Evolutionary conservation across 2,113 vertebrate species (phyloP).

Genomic region (Oenanthe melanoleuca): DNA sequence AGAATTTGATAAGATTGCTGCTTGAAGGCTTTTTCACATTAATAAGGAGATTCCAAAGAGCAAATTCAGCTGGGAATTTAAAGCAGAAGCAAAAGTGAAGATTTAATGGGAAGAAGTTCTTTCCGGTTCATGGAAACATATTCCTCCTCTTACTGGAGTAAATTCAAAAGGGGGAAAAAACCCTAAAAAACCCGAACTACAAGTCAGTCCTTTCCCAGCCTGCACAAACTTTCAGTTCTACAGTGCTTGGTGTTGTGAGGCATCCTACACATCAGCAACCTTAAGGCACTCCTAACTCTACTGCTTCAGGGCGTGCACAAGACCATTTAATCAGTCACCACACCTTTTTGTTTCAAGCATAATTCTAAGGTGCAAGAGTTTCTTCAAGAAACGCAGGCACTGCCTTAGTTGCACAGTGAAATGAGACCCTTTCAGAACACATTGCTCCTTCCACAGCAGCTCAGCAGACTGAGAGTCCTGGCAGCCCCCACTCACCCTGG

Average conservation of each 20-base stretch:
- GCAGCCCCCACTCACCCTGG: not conserved
- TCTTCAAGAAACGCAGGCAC: rapidly evolving
- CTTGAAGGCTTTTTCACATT: not conserved
- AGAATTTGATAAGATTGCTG: not conserved
- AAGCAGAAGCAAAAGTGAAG: not conserved
- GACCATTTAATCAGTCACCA: not conserved
- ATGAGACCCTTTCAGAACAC: not conserved
- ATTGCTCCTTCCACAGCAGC: rapidly evolving
- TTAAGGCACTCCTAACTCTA: not conserved
- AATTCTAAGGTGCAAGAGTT: not conserved
- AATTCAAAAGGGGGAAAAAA: not conserved
- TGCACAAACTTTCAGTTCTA: not conserved
- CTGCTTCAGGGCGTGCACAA: not conserved
- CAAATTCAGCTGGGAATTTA: not conserved
- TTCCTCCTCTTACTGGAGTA: not conserved
- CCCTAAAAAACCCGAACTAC: not conserved
- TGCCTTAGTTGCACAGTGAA: not conserved
- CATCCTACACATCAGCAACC: not conserved
- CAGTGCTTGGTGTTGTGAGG: not conserved
- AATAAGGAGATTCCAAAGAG: not conserved
- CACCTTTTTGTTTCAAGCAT: not conserved
- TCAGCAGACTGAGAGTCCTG: not conserved
- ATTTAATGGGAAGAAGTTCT: not conserved
- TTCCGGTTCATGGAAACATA: not conserved
- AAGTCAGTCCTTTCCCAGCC: not conserved